Base-by-base conservation (phyloP, 2,888 invertebrate species). In the Endomychus coccineus region DNA sequence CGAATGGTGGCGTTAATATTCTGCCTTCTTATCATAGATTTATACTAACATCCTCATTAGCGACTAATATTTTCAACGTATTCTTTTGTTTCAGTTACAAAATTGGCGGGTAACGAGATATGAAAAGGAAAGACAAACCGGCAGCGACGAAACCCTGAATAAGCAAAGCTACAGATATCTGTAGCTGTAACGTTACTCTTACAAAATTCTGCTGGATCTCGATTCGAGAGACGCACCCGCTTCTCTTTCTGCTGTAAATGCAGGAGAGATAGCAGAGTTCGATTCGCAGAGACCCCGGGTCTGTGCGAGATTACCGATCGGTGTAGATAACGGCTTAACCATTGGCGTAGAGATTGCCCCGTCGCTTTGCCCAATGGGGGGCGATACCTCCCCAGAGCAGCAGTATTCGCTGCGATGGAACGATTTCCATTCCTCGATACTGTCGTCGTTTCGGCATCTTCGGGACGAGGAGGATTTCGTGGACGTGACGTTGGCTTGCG, bases 381-480 rank as follows among this genome's bases (percentile, higher is more conserved):
- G 73, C 71, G 72, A 61, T 51, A 66, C 66, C 62, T 63, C 64
- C 64, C 62, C 78, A 55, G 82, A 82, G 71, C 88, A 89, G 73
- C 89, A 89, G 69, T 91, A 90, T 70, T 87, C 89, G 67, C 77
- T 91, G 68, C 81, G 89, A 61, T 91, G 91, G 91, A 91, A 91
- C 68, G 90, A 91, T 71, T 91, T 89, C 73, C 89, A 90, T 68
- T 81, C 86, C 50, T 89, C 87, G 59, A 88, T 91, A 69, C 77
- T 90, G 56, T 85, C 83, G 50, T 88, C 89, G 50, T 91, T 92
- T 72, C 78, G 89, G 51, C 83, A 88, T 64, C 73, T 91, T 57
- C 74, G 86, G 44, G 89, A 89, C 64, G 85, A 87, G 67, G 89
- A 90, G 71, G 89, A 90, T 70, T 90, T 91, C 68, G 88, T 90